Evolutionary conservation across 2,888 invertebrate genomes (phyloP), one percentile per base, ranked within the genome.

Genomic region (Andrena trimmerana): DNA sequence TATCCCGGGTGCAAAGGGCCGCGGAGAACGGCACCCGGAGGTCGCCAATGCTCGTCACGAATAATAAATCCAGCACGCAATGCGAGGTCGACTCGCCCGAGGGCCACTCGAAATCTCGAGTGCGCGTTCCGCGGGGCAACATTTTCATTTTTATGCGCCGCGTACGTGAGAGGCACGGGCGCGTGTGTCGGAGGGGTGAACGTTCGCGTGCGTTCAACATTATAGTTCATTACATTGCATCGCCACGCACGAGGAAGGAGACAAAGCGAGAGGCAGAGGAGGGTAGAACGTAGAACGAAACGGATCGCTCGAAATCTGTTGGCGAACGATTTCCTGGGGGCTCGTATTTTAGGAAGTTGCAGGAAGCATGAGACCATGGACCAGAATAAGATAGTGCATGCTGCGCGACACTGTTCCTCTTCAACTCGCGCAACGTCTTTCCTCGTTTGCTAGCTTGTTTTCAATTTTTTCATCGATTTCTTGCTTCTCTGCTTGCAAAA

Each of bases 331-430:
- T 90, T 89, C 85, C 88, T 90, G 90, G 89, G 90, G 90, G 89
- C 89, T 91, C 85, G 90, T 91, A 91, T 92, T 91, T 91, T 92
- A 91, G 91, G 90, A 91, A 90, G 88, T 90, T 91, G 90, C 89
- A 90, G 91, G 90, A 91, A 91, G 91, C 91, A 86, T 85, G 89
- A 89, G 88, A 90, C 88, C 86, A 85, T 89, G 87, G 89, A 88
- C 90, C 91, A 89, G 90, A 90, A 90, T 88, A 89, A 91, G 89
- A 90, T 90, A 68, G 79, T 75, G 75, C 71, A 74, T 78, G 66
- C 67, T 88, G 87, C 86, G 85, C 87, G 86, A 84, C 84, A 72
- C 85, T 86, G 77, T 77, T 85, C 83, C 80, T 87, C 81, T 88
- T 85, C 78, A 75, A 86, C 80, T 72, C 65, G 78, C 72, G 69